A percentile compares a stretch with the other conserved stretches of the same genome.
Evolutionary conservation across 1,140 invertebrate genomes (phyloP).

Genomic region (Steinernema khuongi): DNA sequence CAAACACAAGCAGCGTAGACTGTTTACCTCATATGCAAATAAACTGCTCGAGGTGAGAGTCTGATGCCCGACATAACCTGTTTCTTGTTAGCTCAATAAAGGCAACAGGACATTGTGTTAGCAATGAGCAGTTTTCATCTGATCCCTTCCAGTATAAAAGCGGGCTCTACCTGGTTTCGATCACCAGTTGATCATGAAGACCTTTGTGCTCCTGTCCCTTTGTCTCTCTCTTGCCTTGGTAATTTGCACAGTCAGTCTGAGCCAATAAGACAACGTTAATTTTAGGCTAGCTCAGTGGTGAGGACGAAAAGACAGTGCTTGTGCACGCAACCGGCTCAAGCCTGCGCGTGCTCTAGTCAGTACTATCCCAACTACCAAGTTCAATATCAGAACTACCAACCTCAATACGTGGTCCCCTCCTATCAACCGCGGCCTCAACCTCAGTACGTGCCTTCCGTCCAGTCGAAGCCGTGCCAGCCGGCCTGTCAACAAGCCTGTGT

Average conservation of each 20-base stretch:
- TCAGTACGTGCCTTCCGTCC: background rate
- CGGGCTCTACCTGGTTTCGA: background rate
- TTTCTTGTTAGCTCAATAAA: constrained; percentile 17
- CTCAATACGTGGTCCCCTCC: background rate
- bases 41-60: constrained; percentile 8
- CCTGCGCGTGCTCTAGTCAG: background rate
- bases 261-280: background rate
- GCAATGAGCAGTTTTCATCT: constrained; percentile 10
- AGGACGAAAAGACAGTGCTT: background rate
- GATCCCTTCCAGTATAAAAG: background rate
- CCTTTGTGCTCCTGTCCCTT: background rate
- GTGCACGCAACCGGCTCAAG: background rate
- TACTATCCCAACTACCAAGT: background rate
- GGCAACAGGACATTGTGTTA: constrained; percentile 1
- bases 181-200: background rate
- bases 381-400: background rate
- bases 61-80: background rate
- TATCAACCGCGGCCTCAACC: background rate
- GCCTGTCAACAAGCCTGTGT: constrained; percentile 4
- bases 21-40: constrained; percentile 15
- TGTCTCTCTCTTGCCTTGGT: background rate
- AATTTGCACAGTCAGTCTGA: background rate
- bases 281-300: background rate
- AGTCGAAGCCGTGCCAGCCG: background rate
- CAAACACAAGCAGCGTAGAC: constrained; percentile 1